Conservation (phyloP, 2,888 invertebrate genomes). For the Barypeithes pellucidus region DNA sequence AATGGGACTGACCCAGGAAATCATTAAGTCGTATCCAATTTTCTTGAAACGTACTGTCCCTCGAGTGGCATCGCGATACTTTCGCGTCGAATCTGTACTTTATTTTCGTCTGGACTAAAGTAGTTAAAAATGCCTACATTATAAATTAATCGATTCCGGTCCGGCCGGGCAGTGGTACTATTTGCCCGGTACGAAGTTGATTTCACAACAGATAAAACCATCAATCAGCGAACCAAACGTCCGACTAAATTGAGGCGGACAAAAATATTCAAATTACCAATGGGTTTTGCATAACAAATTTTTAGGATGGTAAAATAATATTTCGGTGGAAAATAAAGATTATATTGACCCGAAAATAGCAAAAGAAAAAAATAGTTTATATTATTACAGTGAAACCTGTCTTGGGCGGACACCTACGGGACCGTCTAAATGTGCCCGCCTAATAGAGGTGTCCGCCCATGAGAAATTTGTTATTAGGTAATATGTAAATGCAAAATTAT, state of each 20-base stretch:
- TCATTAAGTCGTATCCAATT: too few relatives aligned
- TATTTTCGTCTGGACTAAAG: slow-evolving; percentile 9
- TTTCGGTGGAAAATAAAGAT: not conserved
- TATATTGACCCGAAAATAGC: too few relatives aligned
- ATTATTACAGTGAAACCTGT: not conserved
- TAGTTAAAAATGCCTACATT: slow-evolving; percentile 10
- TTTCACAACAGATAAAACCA: slow-evolving; percentile 26
- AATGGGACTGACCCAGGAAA: too few relatives aligned
- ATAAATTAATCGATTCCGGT: slow-evolving; percentile 19
- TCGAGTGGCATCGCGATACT: too few relatives aligned
- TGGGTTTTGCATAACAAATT: slow-evolving; percentile 19
- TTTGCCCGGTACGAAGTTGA: slow-evolving; percentile 15
- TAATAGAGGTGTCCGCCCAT: too few relatives aligned
- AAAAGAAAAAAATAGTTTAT: too few relatives aligned
- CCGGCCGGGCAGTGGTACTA: not conserved
- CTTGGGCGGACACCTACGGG: too few relatives aligned
- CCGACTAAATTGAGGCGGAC: slow-evolving; percentile 14
- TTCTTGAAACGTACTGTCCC: too few relatives aligned
- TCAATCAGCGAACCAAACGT: slow-evolving; percentile 21
- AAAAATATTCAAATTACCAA: slow-evolving; percentile 20
- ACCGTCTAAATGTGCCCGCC: too few relatives aligned
- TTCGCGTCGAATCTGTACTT: too few relatives aligned
- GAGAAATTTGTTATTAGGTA: too few relatives aligned
- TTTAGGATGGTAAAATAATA: slow-evolving; percentile 3
- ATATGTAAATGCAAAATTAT: too few relatives aligned